phyloP scores from a whole-genome alignment of 23 tunicate genomes.

The Ciona savignyi region DNA sequence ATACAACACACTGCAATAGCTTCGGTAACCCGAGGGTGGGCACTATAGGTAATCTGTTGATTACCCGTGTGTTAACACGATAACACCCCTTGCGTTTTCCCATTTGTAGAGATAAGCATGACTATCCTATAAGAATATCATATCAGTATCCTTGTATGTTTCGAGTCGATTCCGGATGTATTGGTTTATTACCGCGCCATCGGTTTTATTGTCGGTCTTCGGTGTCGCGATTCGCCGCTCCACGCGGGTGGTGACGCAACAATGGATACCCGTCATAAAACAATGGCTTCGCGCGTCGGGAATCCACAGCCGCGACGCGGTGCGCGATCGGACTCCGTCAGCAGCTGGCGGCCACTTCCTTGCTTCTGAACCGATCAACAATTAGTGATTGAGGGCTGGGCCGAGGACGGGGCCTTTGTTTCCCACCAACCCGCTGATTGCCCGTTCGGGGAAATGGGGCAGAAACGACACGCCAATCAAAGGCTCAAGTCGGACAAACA shows the following conservation, averaged over 20 bases:
- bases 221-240: neutral
- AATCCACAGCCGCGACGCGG: neutral
- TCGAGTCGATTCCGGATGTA: neutral
- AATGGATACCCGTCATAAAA: too few relatives aligned
- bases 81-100: too few relatives aligned
- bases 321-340: neutral
- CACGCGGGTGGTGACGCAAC: neutral
- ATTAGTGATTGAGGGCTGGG: neutral
- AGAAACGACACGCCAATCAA: neutral
- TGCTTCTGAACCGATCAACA: neutral
- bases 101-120: too few relatives aligned
- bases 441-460: conserved; percentile 15
- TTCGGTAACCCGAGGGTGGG: too few relatives aligned
- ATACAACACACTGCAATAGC: too few relatives aligned
- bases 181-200: neutral
- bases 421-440: neutral
- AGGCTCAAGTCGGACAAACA: neutral
- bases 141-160: too few relatives aligned
- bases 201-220: neutral
- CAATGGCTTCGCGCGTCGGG: neutral
- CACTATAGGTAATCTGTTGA: too few relatives aligned
- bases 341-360: conserved; percentile 6
- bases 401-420: neutral
- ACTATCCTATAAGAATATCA: too few relatives aligned
- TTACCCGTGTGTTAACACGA: too few relatives aligned